phyloP scores from a whole-genome alignment of 2,113 vertebrate genomes.

The Hemiscyllium ocellatum region DNA sequence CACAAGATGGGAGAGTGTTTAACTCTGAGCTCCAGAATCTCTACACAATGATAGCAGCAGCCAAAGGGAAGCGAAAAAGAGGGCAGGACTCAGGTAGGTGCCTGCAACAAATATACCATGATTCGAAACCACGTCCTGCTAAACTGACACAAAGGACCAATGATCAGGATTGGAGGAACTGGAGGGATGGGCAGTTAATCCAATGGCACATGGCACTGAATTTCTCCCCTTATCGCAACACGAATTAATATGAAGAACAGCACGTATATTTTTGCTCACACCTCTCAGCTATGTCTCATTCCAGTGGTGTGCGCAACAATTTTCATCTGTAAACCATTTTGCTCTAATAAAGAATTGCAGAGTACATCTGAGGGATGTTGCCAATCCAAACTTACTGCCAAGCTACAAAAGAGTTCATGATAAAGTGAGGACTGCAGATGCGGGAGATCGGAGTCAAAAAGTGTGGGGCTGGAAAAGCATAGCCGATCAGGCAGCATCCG shows the following conservation, averaged over 20 bases:
- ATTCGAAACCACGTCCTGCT: background rate
- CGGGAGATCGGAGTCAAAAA: too few relatives aligned
- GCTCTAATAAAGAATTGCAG: too few relatives aligned
- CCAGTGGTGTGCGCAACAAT: background rate
- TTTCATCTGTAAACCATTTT: background rate
- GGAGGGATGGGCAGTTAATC: background rate
- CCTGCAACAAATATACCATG: background rate
- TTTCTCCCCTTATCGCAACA: background rate
- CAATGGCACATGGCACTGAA: background rate
- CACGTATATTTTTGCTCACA: background rate
- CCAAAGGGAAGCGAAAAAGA: background rate
- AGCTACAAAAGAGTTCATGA: too few relatives aligned
- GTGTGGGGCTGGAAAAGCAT: too few relatives aligned
- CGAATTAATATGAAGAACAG: background rate
- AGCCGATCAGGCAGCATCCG: too few relatives aligned
- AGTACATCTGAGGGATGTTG: too few relatives aligned
- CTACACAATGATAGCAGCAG: background rate
- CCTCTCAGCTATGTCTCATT: background rate
- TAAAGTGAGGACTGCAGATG: too few relatives aligned
- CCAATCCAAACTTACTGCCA: too few relatives aligned
- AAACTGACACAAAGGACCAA: too few relatives aligned
- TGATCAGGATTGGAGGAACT: background rate
- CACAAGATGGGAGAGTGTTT: background rate
- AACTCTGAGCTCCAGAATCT: slow-evolving; percentile 12
- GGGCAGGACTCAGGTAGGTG: background rate